phyloP scores from a whole-genome alignment of 2,888 invertebrate species.

The Leptogaster cylindrica region DNA sequence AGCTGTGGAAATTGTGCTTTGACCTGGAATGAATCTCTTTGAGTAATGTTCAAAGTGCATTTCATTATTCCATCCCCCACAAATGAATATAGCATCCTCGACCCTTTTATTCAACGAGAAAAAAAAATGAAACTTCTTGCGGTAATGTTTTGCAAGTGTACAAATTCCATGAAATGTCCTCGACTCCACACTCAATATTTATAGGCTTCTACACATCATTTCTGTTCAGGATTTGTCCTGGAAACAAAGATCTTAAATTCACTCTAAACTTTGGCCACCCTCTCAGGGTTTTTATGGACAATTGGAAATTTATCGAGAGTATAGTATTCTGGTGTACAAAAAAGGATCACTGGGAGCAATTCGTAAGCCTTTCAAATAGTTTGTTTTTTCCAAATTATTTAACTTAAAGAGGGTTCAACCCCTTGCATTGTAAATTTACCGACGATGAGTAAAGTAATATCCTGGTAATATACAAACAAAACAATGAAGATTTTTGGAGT shows the following conservation, averaged over 20 bases:
- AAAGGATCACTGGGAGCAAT: conserved; percentile 19
- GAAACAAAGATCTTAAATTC: conserved; percentile 21
- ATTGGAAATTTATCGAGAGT: conserved; percentile 36
- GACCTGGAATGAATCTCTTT: too few species aligned
- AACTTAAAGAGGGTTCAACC: conserved; percentile 31
- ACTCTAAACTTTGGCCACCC: neutral
- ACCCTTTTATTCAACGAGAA: too few species aligned
- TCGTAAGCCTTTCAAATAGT: conserved; percentile 4
- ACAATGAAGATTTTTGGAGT: too few species aligned
- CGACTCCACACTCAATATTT: conserved; percentile 16
- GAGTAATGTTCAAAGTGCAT: too few species aligned
- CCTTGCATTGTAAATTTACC: neutral
- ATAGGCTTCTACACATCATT: conserved; percentile 27
- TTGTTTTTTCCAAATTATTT: conserved; percentile 37
- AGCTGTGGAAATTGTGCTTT: too few species aligned
- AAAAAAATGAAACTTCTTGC: too few species aligned
- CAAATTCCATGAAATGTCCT: too few species aligned
- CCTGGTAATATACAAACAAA: too few species aligned
- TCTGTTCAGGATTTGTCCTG: conserved; percentile 1
- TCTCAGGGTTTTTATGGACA: conserved; percentile 32
- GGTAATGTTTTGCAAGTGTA: too few species aligned
- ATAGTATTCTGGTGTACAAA: conserved; percentile 1
- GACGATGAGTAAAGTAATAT: neutral
- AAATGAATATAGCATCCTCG: too few species aligned
- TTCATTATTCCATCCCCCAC: too few species aligned